A percentile compares a stretch with the other conserved stretches of the same genome.
phyloP scores from a whole-genome alignment of 2,113 vertebrate genomes.

The Cranoglanis bouderius region DNA sequence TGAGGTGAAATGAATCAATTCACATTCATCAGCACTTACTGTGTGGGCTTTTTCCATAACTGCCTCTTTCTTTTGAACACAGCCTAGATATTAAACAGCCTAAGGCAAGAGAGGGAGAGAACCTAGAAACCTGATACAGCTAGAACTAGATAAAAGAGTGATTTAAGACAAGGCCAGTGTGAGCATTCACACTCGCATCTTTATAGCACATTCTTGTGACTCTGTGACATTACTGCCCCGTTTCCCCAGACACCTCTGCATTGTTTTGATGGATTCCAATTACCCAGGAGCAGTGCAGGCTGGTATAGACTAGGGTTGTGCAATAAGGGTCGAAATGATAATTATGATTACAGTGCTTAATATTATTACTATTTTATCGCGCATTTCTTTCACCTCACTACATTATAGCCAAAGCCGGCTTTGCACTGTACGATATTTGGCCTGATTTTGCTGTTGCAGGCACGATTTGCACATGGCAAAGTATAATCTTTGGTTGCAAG shows the following conservation, averaged over 20 bases:
- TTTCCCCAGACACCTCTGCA: conserved; percentile 18
- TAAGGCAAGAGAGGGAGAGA: conserved; percentile 15
- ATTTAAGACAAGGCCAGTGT: conserved; percentile 44
- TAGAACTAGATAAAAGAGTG: conserved; percentile 43
- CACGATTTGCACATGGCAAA: neutral
- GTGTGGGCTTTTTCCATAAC: conserved; percentile 58
- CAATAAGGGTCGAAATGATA: neutral
- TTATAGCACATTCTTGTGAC: conserved; percentile 44
- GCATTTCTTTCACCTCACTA: neutral
- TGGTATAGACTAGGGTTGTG: neutral
- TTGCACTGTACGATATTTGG: neutral
- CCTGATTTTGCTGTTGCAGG: neutral
- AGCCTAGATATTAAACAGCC: conserved; percentile 52
- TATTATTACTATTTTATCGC: neutral
- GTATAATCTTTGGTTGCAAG: neutral
- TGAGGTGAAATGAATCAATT: conserved; percentile 52
- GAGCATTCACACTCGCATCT: conserved; percentile 50
- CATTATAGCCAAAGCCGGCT: neutral
- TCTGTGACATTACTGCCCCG: conserved; percentile 10
- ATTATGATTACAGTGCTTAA: neutral
- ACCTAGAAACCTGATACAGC: conserved; percentile 54
- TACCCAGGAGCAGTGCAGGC: neutral
- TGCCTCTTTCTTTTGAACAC: conserved; percentile 59
- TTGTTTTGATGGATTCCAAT: conserved; percentile 1
- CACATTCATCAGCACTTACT: conserved; percentile 54